Conservation (phyloP, 35 echinoderm and acorn worm genomes). For the Hemicentrotus pulcherrimus region DNA sequence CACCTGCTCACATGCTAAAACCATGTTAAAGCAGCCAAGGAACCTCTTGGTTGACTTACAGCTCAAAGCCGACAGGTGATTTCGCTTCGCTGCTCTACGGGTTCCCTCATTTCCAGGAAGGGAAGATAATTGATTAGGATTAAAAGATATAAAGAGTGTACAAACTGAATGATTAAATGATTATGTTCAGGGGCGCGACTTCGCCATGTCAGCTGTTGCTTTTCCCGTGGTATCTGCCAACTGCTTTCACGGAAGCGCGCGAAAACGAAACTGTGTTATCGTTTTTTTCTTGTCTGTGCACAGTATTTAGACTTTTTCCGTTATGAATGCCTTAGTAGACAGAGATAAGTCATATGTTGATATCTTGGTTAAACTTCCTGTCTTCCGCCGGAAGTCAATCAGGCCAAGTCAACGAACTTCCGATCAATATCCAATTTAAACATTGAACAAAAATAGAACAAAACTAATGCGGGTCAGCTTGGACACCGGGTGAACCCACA, state of each 20-base stretch:
- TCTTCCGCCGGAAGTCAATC: not conserved
- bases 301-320: not conserved
- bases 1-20: not conserved
- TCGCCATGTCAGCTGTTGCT: not conserved
- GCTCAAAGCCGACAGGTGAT: not conserved
- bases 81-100: not conserved
- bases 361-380: slow-evolving; percentile 11
- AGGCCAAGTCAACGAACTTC: not conserved
- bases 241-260: not conserved
- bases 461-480: not conserved
- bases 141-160: not conserved
- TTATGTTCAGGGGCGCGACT: not conserved
- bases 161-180: slow-evolving; percentile 5
- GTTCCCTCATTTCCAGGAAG: not conserved
- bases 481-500: not conserved
- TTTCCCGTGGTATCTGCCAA: not conserved
- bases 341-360: not conserved
- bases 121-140: not conserved
- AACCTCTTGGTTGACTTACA: not conserved
- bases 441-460: not conserved
- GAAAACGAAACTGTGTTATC: not conserved
- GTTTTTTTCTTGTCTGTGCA: not conserved
- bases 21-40: not conserved
- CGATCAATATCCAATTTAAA: not conserved
- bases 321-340: not conserved